Evolutionary conservation across 2,797 vertebrate genomes (phyloP), one percentile per base, ranked within the genome.

Genomic region (Lacerta bilineata): DNA sequence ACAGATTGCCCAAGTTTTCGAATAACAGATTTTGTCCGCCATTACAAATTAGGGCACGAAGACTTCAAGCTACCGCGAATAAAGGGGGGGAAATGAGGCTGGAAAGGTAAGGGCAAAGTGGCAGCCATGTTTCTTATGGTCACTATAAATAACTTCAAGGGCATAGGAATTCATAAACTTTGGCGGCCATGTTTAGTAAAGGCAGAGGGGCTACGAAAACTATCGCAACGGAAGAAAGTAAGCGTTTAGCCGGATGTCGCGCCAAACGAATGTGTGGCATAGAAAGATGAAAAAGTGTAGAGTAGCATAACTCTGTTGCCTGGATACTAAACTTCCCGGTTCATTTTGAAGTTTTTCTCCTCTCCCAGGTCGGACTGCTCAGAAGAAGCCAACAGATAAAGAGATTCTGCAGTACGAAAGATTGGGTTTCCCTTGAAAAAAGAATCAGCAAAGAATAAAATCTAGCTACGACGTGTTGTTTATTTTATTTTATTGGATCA

Each of bases 101-200:
- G 68, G 68, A 64, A 61, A 2, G 68, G 2, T 71, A 33, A 33
- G 11, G 29, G 29, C 29, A 33, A 33, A 33, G 8, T 8, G 72
- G 55, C 36, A 29, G 72, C 13, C 50, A 75, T 76, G 4, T 85
- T 76, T 76, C 15, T 8, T 46, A 18, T n/a, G 84, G 55, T 41
- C 72, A n/a, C 4, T 0, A 0, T 1, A n/a, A 71, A 0, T 1
- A n/a, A 71, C 71, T 25, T 8, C 9, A 3, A 7, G 25, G 2
- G 20, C 0, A 2, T 2, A 33, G 27, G 29, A n/a, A 25, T 29
- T 3, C 3, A n/a, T 29, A 27, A 5, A 9, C 3, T 29, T 13
- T 46, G 74, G 27, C 27, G 7, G 66, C 66, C 66, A 71, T 71
- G 2, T 50, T 68, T 66, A 68, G 4, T 29, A 66, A 81, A 61